phyloP scores from a whole-genome alignment of 1,140 invertebrate species.

The Alviniconcha marisindica region DNA sequence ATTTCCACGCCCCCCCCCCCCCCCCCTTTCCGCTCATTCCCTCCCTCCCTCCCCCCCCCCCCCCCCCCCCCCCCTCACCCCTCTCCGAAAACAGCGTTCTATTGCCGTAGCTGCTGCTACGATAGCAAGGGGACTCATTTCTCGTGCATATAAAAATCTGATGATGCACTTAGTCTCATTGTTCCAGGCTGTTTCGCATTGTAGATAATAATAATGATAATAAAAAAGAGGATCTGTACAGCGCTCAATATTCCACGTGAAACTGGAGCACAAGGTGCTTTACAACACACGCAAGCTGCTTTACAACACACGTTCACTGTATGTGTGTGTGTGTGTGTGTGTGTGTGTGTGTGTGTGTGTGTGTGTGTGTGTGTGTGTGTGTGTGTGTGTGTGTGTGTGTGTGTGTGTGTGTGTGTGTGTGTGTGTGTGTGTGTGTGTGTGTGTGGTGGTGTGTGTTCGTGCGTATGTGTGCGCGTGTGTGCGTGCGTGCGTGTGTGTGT shows the following conservation, averaged over 20 bases:
- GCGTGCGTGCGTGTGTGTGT: not conserved
- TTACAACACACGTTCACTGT: too few relatives aligned
- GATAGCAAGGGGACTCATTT: too few relatives aligned
- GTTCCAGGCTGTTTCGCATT: too few relatives aligned
- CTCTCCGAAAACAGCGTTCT: not conserved
- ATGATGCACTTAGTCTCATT: too few relatives aligned
- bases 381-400: not conserved
- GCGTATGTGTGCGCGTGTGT: not conserved
- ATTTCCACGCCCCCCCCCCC: not conserved
- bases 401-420: not conserved
- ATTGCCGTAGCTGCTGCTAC: too few relatives aligned
- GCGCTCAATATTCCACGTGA: too few relatives aligned
- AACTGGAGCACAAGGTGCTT: too few relatives aligned
- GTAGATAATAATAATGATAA: too few relatives aligned
- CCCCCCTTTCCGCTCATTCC: not conserved
- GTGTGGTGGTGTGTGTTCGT: not conserved
- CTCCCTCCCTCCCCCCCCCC: not conserved
- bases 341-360: not conserved
- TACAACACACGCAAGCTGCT: too few relatives aligned
- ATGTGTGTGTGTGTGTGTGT: too few relatives aligned
- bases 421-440: not conserved
- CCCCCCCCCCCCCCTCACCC: not conserved
- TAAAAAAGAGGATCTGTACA: too few relatives aligned
- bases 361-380: conserved; percentile 4
- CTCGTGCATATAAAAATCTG: too few relatives aligned